Evolutionary conservation across 1,140 invertebrate genomes (phyloP).

Genomic region (Callitettix versicolor): DNA sequence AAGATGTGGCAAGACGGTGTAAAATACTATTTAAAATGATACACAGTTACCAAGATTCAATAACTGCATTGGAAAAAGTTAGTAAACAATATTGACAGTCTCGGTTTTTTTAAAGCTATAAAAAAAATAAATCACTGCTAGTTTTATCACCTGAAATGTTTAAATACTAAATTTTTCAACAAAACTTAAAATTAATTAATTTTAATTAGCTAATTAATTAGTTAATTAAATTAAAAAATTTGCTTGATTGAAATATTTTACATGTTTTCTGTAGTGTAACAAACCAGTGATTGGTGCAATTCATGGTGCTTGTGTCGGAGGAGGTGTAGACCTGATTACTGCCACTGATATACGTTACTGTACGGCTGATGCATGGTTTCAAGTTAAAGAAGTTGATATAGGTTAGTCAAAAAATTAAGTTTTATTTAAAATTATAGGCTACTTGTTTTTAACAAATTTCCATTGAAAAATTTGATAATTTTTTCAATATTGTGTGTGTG

Average conservation of each 20-base stretch:
- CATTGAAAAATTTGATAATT: background rate
- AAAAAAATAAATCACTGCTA: too few relatives aligned
- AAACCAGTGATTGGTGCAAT: conserved; percentile 87
- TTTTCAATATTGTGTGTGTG: too few relatives aligned
- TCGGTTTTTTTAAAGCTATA: too few relatives aligned
- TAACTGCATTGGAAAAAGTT: conserved; percentile 68
- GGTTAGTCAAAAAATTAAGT: conserved; percentile 28
- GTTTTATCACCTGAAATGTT: too few relatives aligned
- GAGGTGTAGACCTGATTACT: conserved; percentile 75
- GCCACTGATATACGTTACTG: conserved; percentile 88
- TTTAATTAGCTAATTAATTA: too few relatives aligned
- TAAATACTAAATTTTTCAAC: too few relatives aligned
- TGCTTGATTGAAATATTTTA: background rate
- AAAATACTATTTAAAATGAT: conserved; percentile 56
- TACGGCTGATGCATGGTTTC: conserved; percentile 82
- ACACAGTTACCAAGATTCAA: conserved; percentile 59
- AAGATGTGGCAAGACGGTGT: conserved; percentile 72
- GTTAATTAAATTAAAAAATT: too few relatives aligned
- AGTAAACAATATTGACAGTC: background rate
- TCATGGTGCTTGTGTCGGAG: conserved; percentile 84
- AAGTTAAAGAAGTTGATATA: conserved; percentile 70
- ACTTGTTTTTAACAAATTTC: background rate
- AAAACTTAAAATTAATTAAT: too few relatives aligned
- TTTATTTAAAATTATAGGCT: background rate
- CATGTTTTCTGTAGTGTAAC: conserved; percentile 41